These are phyloP conservation scores for Marmota flaviventris DNA, from an alignment of 2,113 vertebrate genomes.

Conservation along the genomic window DNA sequence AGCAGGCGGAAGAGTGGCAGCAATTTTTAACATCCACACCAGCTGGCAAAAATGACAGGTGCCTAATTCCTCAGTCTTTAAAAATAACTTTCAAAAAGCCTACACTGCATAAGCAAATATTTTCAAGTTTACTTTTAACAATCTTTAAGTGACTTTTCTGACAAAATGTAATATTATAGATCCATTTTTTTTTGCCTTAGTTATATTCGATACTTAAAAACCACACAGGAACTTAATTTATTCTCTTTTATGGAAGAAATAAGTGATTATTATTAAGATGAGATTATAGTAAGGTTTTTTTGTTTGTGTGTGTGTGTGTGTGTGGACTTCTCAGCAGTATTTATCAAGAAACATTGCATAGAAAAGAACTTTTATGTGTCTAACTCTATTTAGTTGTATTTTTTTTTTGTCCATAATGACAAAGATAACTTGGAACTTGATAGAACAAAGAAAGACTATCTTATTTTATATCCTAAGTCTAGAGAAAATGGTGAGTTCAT, in stretches of 20 bases:
- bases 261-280: background rate
- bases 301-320: background rate
- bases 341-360: conserved; percentile 28
- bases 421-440: conserved; percentile 24
- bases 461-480: conserved; percentile 24
- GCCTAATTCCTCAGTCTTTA: conserved; percentile 79
- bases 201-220: conserved; percentile 50
- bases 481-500: conserved; percentile 22
- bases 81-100: conserved; percentile 80
- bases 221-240: background rate
- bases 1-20: conserved; percentile 10
- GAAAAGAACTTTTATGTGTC: background rate
- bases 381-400: background rate
- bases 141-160: conserved; percentile 62
- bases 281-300: conserved; percentile 12
- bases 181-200: conserved; percentile 22
- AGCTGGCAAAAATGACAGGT: conserved; percentile 82
- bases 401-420: background rate
- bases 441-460: background rate
- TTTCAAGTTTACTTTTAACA: conserved; percentile 63
- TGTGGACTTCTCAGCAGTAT: background rate
- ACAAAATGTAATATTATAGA: conserved; percentile 2
- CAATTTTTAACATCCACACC: conserved; percentile 77
- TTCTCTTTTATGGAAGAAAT: conserved; percentile 32
- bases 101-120: conserved; percentile 71